phyloP scores from a whole-genome alignment of 1,140 invertebrate species.

The Halesus radiatus region DNA sequence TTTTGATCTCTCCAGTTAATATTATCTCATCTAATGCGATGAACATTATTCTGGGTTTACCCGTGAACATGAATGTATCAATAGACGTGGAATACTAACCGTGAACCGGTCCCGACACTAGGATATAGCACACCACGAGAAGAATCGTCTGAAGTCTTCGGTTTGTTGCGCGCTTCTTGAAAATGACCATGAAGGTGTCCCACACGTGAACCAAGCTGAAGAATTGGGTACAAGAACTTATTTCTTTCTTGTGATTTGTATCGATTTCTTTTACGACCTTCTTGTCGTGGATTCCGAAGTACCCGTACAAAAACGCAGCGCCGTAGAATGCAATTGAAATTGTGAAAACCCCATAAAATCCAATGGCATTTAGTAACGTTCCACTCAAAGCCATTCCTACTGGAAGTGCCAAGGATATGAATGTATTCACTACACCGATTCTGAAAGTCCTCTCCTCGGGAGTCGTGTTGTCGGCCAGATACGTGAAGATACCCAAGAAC shows the following conservation, averaged over 20 bases:
- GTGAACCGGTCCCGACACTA: conserved; percentile 70
- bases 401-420: conserved; percentile 84
- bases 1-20: no score
- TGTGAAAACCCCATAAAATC: conserved; percentile 84
- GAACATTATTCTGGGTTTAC: no score
- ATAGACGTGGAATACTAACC: conserved; percentile 61
- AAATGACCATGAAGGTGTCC: conserved; percentile 67
- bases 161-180: conserved; percentile 63
- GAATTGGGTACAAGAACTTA: conserved; percentile 58
- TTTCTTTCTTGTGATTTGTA: not conserved
- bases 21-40: no score
- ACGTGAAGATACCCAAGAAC: conserved; percentile 92
- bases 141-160: conserved; percentile 65
- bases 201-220: conserved; percentile 65
- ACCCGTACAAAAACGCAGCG: conserved; percentile 70
- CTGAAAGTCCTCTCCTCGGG: conserved; percentile 84
- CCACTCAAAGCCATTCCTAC: conserved; percentile 84
- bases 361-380: conserved; percentile 79
- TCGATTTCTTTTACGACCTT: conserved; percentile 59
- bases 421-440: conserved; percentile 87
- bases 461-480: conserved; percentile 87
- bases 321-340: conserved; percentile 81
- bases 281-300: conserved; percentile 71
- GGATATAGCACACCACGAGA: conserved; percentile 66
- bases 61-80: not conserved